A percentile compares a stretch with the other conserved stretches of the same genome.
Evolutionary conservation across 1,140 invertebrate species (phyloP).

Genomic region (Euwallacea similis): DNA sequence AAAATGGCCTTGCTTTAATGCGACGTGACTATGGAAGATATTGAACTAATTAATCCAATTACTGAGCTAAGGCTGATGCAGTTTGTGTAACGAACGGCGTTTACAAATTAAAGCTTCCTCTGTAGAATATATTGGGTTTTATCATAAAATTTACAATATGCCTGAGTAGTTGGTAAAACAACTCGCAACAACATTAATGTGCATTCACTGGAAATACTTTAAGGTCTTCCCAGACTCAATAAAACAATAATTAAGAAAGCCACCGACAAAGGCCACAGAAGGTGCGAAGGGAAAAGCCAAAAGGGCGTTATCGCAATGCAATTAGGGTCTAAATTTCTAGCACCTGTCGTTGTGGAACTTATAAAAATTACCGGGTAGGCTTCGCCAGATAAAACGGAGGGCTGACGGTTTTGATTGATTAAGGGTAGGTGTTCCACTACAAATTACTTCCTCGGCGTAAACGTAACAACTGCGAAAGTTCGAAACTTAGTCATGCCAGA

Average conservation of each 20-base stretch:
- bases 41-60: slow-evolving; percentile 19
- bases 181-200: too few species aligned
- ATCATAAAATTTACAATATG: not conserved
- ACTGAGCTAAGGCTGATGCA: not conserved
- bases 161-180: not conserved
- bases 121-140: not conserved
- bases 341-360: slow-evolving; percentile 21
- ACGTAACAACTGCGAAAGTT: too few species aligned
- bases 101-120: not conserved
- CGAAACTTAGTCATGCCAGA: too few species aligned
- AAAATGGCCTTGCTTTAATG: not conserved
- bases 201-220: too few species aligned
- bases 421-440: too few species aligned
- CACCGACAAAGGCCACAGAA: slow-evolving; percentile 8
- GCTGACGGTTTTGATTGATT: too few species aligned
- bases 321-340: slow-evolving; percentile 15
- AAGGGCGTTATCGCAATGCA: slow-evolving; percentile 25
- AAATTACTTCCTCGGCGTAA: too few species aligned
- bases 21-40: slow-evolving; percentile 11
- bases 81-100: not conserved
- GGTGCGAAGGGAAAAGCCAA: slow-evolving; percentile 2
- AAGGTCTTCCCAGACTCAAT: not conserved
- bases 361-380: slow-evolving; percentile 20
- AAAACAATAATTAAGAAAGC: slow-evolving; percentile 2
- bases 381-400: not conserved